These are phyloP conservation scores for Steinernema carpocapsae DNA, from an alignment of 2,888 invertebrate species.

Conservation along the genomic window DNA sequence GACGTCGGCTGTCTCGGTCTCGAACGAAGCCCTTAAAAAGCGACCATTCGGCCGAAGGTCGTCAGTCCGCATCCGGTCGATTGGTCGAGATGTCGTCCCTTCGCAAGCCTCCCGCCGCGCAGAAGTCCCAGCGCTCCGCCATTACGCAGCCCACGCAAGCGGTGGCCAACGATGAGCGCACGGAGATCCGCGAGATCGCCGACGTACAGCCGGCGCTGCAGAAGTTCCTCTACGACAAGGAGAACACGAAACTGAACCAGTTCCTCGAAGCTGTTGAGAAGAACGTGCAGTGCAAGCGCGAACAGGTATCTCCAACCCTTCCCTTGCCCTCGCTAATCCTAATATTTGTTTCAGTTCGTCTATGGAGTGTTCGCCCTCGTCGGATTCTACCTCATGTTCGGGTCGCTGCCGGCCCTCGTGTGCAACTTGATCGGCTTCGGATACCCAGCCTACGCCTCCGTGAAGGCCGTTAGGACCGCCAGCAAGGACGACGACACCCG, in stretches of 20 bases:
- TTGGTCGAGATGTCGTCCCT: constrained; percentile 3
- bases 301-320: constrained; percentile 38
- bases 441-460: constrained; percentile 54
- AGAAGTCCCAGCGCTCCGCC: constrained; percentile 27
- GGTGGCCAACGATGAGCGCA: background rate
- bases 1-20: too few relatives aligned
- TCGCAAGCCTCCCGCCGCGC: constrained; percentile 19
- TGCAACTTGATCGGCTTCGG: constrained; percentile 56
- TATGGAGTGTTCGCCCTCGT: constrained; percentile 43
- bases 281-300: constrained; percentile 40
- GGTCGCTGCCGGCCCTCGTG: constrained; percentile 71
- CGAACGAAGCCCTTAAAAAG: background rate
- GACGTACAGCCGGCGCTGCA: constrained; percentile 34
- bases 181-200: constrained; percentile 16
- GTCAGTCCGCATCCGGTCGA: background rate
- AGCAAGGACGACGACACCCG: constrained; percentile 72
- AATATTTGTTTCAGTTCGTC: constrained; percentile 41
- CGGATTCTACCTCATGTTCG: constrained; percentile 48
- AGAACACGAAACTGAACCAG: constrained; percentile 5
- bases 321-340: background rate
- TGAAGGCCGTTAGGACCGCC: constrained; percentile 71
- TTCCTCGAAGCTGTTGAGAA: constrained; percentile 33
- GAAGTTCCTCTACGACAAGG: constrained; percentile 38
- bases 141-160: background rate
- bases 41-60: background rate